Evolutionary conservation across 2,888 invertebrate genomes (phyloP).

Genomic region (Mimachlamys varia): DNA sequence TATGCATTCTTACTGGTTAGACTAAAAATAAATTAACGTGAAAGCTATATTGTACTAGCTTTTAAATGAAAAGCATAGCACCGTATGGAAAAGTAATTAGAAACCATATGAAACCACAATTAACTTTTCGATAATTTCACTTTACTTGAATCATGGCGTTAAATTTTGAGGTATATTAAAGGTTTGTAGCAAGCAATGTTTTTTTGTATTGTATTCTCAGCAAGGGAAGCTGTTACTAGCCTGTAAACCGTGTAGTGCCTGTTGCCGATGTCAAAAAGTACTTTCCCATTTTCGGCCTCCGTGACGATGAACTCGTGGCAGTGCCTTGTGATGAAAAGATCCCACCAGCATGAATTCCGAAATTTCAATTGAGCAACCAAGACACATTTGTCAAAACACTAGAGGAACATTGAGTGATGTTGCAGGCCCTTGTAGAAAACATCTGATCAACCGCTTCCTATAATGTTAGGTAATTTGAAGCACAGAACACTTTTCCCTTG

Average conservation of each 20-base stretch:
- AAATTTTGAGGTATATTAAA: background rate
- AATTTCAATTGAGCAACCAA: constrained; percentile 31
- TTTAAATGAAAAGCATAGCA: background rate
- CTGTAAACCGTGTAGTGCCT: background rate
- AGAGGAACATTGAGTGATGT: constrained; percentile 11
- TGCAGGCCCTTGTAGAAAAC: constrained; percentile 7
- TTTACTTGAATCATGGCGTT: background rate
- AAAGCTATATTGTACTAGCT: background rate
- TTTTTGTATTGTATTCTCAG: background rate
- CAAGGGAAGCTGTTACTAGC: background rate
- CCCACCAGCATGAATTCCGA: constrained; percentile 10
- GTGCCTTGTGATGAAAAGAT: constrained; percentile 20
- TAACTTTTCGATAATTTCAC: background rate
- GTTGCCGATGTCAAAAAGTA: background rate
- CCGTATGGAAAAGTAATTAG: background rate
- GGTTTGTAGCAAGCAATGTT: background rate
- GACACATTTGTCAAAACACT: constrained; percentile 22
- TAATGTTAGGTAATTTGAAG: constrained; percentile 34
- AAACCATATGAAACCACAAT: background rate
- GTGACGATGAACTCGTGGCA: background rate
- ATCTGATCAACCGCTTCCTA: background rate
- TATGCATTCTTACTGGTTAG: background rate
- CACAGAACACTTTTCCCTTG: constrained; percentile 12
- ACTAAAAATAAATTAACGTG: background rate
- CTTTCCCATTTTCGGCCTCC: constrained; percentile 34